phyloP scores from a whole-genome alignment of 2,797 vertebrate genomes.

The Momotus momota region DNA sequence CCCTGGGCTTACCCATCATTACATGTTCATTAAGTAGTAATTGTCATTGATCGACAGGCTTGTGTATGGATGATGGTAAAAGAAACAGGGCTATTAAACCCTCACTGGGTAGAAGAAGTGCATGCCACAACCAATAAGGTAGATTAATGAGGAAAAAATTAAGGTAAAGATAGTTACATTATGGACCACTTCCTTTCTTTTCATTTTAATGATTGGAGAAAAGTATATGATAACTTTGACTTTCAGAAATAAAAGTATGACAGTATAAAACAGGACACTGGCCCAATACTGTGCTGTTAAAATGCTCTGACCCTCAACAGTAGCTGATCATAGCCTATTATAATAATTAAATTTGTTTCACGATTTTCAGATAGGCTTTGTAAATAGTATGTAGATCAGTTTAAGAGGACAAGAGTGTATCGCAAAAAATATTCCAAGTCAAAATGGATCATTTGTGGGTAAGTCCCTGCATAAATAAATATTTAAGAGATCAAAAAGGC shows the following conservation, averaged over 20 bases:
- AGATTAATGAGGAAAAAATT: slow-evolving; percentile 87
- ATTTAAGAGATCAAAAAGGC: not conserved
- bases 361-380: not conserved
- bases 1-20: slow-evolving; percentile 74
- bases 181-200: slow-evolving; percentile 52
- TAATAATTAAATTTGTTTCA: not conserved
- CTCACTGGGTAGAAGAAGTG: slow-evolving; percentile 76
- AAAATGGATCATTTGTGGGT: not conserved
- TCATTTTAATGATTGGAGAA: slow-evolving; percentile 24
- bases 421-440: not conserved
- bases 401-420: not conserved
- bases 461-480: not conserved
- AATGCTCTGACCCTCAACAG: not conserved
- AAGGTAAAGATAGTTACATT: slow-evolving; percentile 29
- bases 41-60: slow-evolving; percentile 85
- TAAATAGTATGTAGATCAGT: not conserved
- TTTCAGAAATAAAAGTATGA: slow-evolving; percentile 4
- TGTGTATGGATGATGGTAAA: slow-evolving; percentile 72
- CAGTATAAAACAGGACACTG: not conserved
- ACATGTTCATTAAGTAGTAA: slow-evolving; percentile 84
- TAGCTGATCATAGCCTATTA: not conserved
- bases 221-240: not conserved
- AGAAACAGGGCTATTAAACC: slow-evolving; percentile 80
- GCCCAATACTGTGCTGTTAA: not conserved
- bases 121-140: slow-evolving; percentile 80